phyloP scores from a whole-genome alignment of 1,140 invertebrate genomes.

The Drosophila malerkotliana region DNA sequence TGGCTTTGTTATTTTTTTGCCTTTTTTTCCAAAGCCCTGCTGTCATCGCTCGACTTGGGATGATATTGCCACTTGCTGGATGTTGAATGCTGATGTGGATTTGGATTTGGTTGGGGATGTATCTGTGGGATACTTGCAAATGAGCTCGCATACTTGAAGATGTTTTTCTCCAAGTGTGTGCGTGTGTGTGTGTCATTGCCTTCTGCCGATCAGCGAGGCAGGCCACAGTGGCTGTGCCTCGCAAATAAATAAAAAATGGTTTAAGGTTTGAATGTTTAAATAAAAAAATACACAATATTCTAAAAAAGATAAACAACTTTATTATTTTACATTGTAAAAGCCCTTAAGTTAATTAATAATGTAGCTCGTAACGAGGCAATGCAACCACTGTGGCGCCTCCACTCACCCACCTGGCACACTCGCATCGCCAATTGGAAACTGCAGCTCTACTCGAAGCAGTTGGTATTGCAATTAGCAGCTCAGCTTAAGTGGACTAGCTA shows the following conservation, averaged over 20 bases:
- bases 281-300: not conserved
- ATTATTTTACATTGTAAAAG: not conserved
- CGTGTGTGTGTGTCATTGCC: conserved; percentile 17
- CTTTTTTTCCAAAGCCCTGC: conserved; percentile 15
- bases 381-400: not conserved
- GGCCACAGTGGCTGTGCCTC: conserved; percentile 11
- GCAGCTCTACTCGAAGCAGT: conserved; percentile 26
- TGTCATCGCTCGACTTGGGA: conserved; percentile 38
- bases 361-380: not conserved
- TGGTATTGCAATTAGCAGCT: conserved; percentile 77
- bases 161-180: conserved; percentile 9
- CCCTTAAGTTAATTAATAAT: too few species aligned
- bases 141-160: conserved; percentile 9
- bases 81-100: not conserved
- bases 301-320: not conserved
- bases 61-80: conserved; percentile 74
- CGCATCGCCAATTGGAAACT: not conserved
- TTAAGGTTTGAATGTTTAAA: not conserved
- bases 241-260: not conserved
- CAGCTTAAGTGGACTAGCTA: conserved; percentile 59
- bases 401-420: conserved; percentile 5
- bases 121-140: conserved; percentile 18
- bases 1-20: not conserved
- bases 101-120: not conserved
- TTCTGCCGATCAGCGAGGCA: conserved; percentile 27